Evolutionary conservation across 2,888 invertebrate genomes (phyloP), one percentile per base, ranked within the genome.

Genomic region (Himalopsyche tibetana): DNA sequence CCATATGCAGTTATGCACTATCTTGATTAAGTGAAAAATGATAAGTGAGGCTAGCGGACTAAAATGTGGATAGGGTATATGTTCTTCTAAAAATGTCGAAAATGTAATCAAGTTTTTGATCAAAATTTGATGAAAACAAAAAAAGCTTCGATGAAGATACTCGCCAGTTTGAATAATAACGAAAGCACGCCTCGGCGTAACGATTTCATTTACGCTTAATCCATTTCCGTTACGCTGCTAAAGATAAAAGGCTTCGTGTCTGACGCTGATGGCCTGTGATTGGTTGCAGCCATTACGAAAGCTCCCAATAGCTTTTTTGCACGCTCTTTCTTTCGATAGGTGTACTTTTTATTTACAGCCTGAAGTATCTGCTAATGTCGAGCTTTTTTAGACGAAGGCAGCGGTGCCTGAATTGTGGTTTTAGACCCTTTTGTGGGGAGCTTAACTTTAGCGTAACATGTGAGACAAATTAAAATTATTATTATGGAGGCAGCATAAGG

Each of bases 231-330:
- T 84, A 84, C 80, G 80, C 80, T 74, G 55, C 63, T 40, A 79
- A 85, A 87, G 85, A 87, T 87, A 87, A 87, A 85, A 85, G 84
- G 83, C 83, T 84, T 80, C 87, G 83, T 85, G 84, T 81, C 63
- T 63, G 80, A 82, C 85, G 87, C 83, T 84, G 84, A 87, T 83
- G 85, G 83, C 80, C 86, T 74, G 86, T 87, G 87, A 87, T 87
- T 87, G 86, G 87, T 87, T 83, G 85, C 85, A 63, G 86, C 82
- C 85, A 86, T 86, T 86, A 86, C 83, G 86, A 51, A 80, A 82
- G 79, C 79, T 83, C 81, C 85, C 86, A 83, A 86, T 87, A 82
- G 87, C 86, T 80, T 86, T 86, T 87, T 86, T 87, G 82, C 85
- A 85, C 84, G 63, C 83, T 82, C 83, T 85, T 56, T 36, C 82